A percentile compares a stretch with the other conserved stretches of the same genome.
Conservation (phyloP, 2,113 vertebrate species). For the Progne subis region DNA sequence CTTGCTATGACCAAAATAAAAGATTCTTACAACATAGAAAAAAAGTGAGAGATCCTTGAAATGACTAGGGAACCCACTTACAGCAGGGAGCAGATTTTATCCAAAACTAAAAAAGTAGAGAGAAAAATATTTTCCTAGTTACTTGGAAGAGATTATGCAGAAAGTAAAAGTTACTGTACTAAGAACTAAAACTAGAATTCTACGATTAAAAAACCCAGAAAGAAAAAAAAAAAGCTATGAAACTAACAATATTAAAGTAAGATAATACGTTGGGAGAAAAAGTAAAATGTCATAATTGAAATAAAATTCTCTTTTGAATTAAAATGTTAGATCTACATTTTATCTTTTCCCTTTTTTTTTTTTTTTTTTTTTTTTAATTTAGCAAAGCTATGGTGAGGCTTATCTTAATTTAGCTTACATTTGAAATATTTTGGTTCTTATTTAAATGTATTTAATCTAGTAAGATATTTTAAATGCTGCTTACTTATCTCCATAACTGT, state of each 20-base stretch:
- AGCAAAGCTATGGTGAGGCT: neutral
- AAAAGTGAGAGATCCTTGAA: neutral
- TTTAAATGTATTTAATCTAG: neutral
- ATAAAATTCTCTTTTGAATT: neutral
- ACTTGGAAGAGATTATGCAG: neutral
- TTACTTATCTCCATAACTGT: neutral
- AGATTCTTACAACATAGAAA: neutral
- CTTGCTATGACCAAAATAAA: neutral
- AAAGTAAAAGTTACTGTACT: neutral
- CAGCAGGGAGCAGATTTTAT: neutral
- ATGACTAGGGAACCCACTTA: neutral
- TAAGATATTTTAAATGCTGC: neutral
- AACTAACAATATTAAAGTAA: neutral
- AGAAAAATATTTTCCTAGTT: neutral
- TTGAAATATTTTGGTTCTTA: neutral
- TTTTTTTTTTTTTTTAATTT: too few species aligned
- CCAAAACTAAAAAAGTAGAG: neutral
- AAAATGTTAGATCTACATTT: neutral
- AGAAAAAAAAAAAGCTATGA: neutral
- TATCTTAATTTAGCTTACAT: neutral
- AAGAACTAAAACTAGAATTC: neutral
- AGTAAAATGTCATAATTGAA: neutral
- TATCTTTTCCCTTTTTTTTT: neutral
- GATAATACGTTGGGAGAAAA: neutral
- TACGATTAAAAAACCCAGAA: neutral